phyloP scores from a whole-genome alignment of 1,140 invertebrate genomes.

The Microplitis demolitor region DNA sequence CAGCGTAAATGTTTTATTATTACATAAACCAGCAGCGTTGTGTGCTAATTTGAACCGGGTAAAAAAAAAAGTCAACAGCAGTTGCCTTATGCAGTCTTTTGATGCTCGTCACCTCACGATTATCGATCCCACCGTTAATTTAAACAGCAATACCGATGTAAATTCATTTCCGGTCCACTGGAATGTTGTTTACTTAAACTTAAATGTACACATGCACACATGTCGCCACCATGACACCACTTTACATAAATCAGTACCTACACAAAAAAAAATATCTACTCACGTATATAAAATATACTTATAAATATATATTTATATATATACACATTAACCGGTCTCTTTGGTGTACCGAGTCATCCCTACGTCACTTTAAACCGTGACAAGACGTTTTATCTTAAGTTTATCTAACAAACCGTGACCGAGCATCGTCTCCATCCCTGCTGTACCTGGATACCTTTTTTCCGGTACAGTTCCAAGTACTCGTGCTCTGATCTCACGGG shows the following conservation, averaged over 20 bases:
- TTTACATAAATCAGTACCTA: too few species aligned
- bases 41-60: neutral
- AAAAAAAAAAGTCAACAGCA: neutral
- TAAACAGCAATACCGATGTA: slow-evolving; percentile 37
- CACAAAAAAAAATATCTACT: too few species aligned
- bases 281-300: too few species aligned
- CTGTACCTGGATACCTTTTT: slow-evolving; percentile 19
- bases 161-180: slow-evolving; percentile 8
- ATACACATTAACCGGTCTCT: too few species aligned
- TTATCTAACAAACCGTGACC: neutral
- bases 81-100: neutral
- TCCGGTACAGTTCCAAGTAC: neutral
- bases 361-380: too few species aligned
- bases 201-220: slow-evolving; percentile 31
- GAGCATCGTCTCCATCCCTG: slow-evolving; percentile 18
- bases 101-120: slow-evolving; percentile 31
- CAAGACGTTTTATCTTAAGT: neutral
- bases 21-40: neutral
- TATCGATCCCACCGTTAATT: slow-evolving; percentile 44
- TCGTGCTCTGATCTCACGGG: slow-evolving; percentile 11
- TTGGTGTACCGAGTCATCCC: too few species aligned
- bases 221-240: neutral
- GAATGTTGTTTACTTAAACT: slow-evolving; percentile 32
- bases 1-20: too few species aligned
- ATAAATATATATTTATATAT: too few species aligned